Evolutionary conservation across 2,113 vertebrate species (phyloP).

Genomic region (Copsychus sechellarum): DNA sequence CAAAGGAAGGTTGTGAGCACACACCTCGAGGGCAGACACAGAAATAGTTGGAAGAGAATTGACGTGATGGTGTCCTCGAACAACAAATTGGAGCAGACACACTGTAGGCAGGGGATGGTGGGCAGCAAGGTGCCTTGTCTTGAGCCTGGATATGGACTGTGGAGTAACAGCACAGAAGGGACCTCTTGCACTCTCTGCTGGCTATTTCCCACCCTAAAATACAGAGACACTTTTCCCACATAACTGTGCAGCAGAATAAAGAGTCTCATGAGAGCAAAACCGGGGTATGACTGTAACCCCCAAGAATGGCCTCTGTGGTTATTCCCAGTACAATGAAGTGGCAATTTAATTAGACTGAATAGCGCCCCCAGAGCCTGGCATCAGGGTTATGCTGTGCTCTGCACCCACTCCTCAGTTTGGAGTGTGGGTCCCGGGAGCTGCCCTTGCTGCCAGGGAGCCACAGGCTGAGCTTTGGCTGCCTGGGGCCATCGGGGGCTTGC

Average conservation of each 20-base stretch:
- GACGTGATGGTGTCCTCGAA: background rate
- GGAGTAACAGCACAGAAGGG: background rate
- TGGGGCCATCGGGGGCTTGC: fast-evolving
- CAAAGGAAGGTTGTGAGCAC: background rate
- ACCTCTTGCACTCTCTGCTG: slow-evolving; percentile 32
- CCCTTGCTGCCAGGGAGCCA: background rate
- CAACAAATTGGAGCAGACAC: background rate
- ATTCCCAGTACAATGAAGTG: background rate
- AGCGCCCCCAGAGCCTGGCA: too few species aligned
- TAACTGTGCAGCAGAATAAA: background rate
- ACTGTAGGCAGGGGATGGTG: background rate
- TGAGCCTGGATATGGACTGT: background rate
- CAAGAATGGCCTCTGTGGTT: background rate
- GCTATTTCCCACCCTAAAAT: background rate
- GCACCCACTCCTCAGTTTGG: fast-evolving
- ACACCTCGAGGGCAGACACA: background rate
- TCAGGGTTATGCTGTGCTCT: fast-evolving
- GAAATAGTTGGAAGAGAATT: background rate
- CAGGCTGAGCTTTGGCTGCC: background rate
- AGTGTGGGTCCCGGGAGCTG: background rate
- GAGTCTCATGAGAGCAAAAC: background rate
- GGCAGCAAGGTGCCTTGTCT: background rate
- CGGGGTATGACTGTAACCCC: background rate
- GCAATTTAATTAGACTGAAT: fast-evolving
- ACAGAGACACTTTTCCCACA: background rate